Conservation (phyloP, 2,888 invertebrate species). For the Caenorhabditis zanzibari region DNA sequence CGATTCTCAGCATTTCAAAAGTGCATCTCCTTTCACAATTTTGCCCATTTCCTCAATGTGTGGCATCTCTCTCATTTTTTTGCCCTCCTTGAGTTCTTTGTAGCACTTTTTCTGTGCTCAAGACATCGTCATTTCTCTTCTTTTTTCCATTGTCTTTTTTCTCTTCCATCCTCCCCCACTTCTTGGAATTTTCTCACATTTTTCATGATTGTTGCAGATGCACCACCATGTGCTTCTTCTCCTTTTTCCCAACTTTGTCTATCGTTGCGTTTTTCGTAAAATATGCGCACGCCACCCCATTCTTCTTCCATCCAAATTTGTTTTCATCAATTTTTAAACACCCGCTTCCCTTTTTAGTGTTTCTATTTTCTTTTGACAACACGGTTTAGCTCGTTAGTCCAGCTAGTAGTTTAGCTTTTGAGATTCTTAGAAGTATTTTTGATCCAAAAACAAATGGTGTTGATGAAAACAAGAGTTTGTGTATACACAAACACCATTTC, state of each 20-base stretch:
- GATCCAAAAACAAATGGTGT: background rate
- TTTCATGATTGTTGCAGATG: slow-evolving; percentile 36
- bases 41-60: slow-evolving; percentile 44
- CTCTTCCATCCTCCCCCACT: slow-evolving; percentile 25
- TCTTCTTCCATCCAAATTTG: slow-evolving; percentile 40
- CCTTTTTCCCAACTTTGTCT: slow-evolving; percentile 14
- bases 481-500: slow-evolving; percentile 56
- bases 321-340: slow-evolving; percentile 61
- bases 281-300: slow-evolving; percentile 28
- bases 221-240: slow-evolving; percentile 31
- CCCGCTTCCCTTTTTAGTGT: slow-evolving; percentile 14
- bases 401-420: background rate
- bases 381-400: slow-evolving; percentile 3
- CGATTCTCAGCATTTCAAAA: background rate
- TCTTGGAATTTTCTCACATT: slow-evolving; percentile 29
- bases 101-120: slow-evolving; percentile 9
- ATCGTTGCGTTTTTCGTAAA: slow-evolving; percentile 31
- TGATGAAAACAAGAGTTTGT: slow-evolving; percentile 30
- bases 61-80: slow-evolving; percentile 9
- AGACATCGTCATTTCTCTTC: slow-evolving; percentile 24
- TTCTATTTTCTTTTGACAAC: background rate
- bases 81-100: background rate
- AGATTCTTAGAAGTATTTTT: background rate
- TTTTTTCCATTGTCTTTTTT: slow-evolving; percentile 23
- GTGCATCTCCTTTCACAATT: slow-evolving; percentile 10